A percentile compares a stretch with the other conserved stretches of the same genome.
Evolutionary conservation across 2,888 invertebrate genomes (phyloP).

Genomic region (Chalcosyrphus nemorum): DNA sequence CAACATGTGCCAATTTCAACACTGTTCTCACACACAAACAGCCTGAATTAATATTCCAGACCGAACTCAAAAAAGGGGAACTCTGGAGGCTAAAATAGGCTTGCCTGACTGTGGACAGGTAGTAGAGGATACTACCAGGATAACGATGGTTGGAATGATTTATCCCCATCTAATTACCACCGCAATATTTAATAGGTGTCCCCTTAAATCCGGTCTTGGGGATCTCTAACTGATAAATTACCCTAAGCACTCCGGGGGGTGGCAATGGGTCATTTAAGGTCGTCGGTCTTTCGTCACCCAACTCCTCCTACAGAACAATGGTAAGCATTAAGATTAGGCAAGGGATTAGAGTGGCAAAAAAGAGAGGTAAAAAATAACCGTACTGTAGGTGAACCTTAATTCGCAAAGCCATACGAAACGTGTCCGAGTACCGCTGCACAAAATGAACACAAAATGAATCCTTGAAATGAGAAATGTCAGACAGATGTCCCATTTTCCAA

Average conservation of each 20-base stretch:
- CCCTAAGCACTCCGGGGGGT: conserved; percentile 11
- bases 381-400: conserved; percentile 25
- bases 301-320: not conserved
- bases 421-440: conserved; percentile 18
- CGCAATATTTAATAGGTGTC: conserved; percentile 48
- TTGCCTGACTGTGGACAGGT: conserved; percentile 26
- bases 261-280: not conserved
- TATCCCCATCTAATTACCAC: conserved; percentile 60
- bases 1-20: conserved; percentile 44
- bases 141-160: conserved; percentile 44
- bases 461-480: conserved; percentile 53
- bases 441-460: conserved; percentile 13
- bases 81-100: not conserved
- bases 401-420: conserved; percentile 36
- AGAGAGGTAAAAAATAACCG: no score
- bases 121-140: not conserved
- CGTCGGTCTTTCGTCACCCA: not conserved
- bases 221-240: conserved; percentile 23
- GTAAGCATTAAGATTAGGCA: conserved; percentile 36
- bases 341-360: conserved; percentile 7
- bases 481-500: conserved; percentile 18
- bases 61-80: conserved; percentile 1
- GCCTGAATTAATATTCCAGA: conserved; percentile 61
- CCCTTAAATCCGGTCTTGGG: conserved; percentile 8
- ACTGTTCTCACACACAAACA: not conserved